Conservation (phyloP, 2,797 vertebrate genomes). For the Microctenopoma stevenorrisi region DNA sequence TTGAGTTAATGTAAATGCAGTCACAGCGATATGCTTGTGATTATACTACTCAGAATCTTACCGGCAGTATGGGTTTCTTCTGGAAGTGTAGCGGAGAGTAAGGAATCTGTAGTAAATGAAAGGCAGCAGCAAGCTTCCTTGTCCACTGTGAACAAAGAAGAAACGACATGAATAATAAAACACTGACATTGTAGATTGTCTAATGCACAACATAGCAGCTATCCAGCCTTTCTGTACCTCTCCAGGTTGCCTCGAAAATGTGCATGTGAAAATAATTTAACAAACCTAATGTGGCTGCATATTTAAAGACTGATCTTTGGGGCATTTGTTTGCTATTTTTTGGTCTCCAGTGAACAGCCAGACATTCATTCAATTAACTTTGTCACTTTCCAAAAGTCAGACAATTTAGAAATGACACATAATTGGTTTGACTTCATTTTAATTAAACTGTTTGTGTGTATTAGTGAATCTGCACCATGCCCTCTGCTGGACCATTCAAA, state of each 20-base stretch:
- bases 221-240: neutral
- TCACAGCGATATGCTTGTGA: neutral
- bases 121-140: constrained; percentile 96
- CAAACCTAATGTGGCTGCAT: too few relatives aligned
- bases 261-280: neutral
- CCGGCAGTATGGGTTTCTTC: constrained; percentile 98
- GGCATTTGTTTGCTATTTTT: too few relatives aligned
- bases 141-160: constrained; percentile 86
- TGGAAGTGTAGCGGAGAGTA: constrained; percentile 95
- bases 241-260: neutral
- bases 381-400: too few relatives aligned
- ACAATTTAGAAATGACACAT: too few relatives aligned
- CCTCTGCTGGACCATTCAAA: too few relatives aligned
- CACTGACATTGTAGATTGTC: neutral
- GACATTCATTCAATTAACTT: too few relatives aligned
- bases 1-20: too few relatives aligned
- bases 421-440: too few relatives aligned
- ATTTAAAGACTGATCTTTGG: too few relatives aligned
- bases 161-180: neutral
- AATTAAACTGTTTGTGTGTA: too few relatives aligned
- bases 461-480: too few relatives aligned
- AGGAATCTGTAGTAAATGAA: constrained; percentile 99
- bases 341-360: too few relatives aligned
- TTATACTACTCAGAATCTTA: constrained; percentile 72
- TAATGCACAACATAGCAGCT: neutral